These are phyloP conservation scores for Ophion ventricosus DNA, from an alignment of 2,888 invertebrate species.

Conservation along the genomic window DNA sequence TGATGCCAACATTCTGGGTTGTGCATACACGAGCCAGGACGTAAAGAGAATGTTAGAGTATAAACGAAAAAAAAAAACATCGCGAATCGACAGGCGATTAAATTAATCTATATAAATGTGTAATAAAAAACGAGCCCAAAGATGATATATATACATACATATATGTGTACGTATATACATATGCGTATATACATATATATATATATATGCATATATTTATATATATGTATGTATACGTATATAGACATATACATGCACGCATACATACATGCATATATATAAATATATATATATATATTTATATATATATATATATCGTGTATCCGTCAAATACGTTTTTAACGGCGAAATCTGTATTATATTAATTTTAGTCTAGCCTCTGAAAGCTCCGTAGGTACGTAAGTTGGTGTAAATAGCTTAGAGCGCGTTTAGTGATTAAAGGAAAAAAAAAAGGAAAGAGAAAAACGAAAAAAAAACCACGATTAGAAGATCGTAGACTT, in stretches of 20 bases:
- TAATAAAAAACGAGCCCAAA: conserved; percentile 83
- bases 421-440: conserved; percentile 69
- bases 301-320: conserved; percentile 68
- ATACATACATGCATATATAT: background rate
- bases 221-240: conserved; percentile 73
- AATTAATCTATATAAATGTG: conserved; percentile 80
- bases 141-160: conserved; percentile 79
- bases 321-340: conserved; percentile 75
- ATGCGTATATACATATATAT: conserved; percentile 76
- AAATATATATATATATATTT: conserved; percentile 16
- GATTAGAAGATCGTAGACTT: conserved; percentile 63
- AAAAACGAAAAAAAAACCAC: conserved; percentile 44
- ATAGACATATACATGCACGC: conserved; percentile 38
- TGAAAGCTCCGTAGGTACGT: conserved; percentile 76
- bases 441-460: conserved; percentile 22
- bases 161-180: conserved; percentile 12
- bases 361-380: conserved; percentile 80
- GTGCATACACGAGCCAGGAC: conserved; percentile 22
- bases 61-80: conserved; percentile 57
- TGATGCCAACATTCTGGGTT: conserved; percentile 28
- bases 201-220: background rate
- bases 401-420: conserved; percentile 82
- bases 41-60: conserved; percentile 44
- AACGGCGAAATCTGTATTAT: conserved; percentile 80
- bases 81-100: conserved; percentile 48